phyloP scores from a whole-genome alignment of 2,888 invertebrate species.

The Abscondita cerata region DNA sequence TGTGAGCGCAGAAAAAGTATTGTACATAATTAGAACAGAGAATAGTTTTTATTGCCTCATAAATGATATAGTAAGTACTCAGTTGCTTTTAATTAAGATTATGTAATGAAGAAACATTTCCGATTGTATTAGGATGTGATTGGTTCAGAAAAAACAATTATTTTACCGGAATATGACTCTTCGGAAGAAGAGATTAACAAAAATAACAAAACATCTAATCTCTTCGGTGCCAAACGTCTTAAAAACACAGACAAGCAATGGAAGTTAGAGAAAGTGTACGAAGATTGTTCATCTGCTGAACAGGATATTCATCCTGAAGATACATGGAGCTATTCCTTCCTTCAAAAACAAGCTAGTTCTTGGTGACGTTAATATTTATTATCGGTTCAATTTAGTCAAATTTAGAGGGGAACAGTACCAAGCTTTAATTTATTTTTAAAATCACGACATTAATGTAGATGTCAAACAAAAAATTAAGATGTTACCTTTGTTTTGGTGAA shows the following conservation, averaged over 20 bases:
- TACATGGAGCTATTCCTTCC: background rate
- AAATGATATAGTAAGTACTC: no score
- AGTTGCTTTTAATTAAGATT: background rate
- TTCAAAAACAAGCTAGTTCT: background rate
- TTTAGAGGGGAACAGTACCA: background rate
- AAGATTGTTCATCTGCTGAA: background rate
- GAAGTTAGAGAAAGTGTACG: background rate
- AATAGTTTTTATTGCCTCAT: no score
- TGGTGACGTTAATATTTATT: background rate
- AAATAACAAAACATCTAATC: background rate
- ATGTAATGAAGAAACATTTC: background rate
- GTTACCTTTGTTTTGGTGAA: no score
- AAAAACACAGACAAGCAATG: background rate
- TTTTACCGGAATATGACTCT: background rate
- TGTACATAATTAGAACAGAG: no score
- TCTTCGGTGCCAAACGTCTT: background rate
- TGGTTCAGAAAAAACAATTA: background rate
- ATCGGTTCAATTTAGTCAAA: background rate
- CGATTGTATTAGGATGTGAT: background rate
- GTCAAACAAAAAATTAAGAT: background rate
- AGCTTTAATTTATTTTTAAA: background rate
- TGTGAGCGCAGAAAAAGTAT: no score
- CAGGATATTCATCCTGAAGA: background rate
- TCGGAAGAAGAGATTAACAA: no score
- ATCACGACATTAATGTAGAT: background rate